Conservation (phyloP, 92 coral and sea anemone genomes). For the Phenganax subtilis region DNA sequence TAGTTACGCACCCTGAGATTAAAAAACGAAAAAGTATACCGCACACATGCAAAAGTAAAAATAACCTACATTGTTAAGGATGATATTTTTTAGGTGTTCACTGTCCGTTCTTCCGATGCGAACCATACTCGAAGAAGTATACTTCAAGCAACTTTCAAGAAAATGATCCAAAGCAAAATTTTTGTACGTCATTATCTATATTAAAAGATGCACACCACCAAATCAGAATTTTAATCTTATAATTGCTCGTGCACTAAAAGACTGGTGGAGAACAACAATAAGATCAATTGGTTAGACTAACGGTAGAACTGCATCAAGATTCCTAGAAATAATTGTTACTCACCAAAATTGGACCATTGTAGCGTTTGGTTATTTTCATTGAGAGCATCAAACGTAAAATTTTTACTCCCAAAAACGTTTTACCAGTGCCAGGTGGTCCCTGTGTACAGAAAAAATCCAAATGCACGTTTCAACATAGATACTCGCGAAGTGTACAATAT, state of each 20-base stretch:
- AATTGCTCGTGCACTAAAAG: not conserved
- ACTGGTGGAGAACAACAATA: not conserved
- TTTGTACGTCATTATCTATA: slow-evolving; percentile 76
- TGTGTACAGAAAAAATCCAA: slow-evolving; percentile 56
- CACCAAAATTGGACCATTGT: slow-evolving; percentile 76
- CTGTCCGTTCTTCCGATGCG: slow-evolving; percentile 59
- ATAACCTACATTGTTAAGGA: slow-evolving; percentile 8
- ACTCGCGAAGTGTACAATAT: no score
- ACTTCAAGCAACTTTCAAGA: slow-evolving; percentile 36
- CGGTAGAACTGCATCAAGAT: no score
- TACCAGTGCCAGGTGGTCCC: slow-evolving; percentile 82
- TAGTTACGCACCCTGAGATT: no score
- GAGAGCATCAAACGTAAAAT: slow-evolving; percentile 63
- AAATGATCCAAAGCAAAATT: slow-evolving; percentile 71
- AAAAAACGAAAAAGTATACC: no score
- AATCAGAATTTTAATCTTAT: not conserved
- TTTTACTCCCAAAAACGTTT: slow-evolving; percentile 67
- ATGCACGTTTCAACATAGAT: no score
- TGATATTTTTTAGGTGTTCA: slow-evolving; percentile 7
- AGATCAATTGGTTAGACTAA: not conserved
- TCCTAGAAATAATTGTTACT: slow-evolving; percentile 9
- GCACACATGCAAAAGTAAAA: no score
- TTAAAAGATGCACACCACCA: not conserved
- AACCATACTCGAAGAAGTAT: slow-evolving; percentile 49
- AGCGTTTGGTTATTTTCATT: slow-evolving; percentile 35